Evolutionary conservation across 1,140 invertebrate genomes (phyloP).

Genomic region (Brachionus sp.): DNA sequence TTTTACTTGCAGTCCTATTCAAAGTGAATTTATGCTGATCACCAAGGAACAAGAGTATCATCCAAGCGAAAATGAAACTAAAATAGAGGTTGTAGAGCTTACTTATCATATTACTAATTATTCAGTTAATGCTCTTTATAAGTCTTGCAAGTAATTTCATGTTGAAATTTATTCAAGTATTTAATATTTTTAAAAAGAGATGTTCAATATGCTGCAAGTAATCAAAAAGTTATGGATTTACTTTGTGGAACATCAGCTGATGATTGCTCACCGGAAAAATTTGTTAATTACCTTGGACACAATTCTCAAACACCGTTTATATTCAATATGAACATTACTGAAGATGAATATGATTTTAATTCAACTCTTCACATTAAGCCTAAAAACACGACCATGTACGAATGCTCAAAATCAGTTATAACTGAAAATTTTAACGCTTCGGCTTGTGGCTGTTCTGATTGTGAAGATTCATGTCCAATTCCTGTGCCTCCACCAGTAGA

Average conservation of each 20-base stretch:
- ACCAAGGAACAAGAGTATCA: neutral
- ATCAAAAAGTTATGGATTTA: constrained; percentile 43
- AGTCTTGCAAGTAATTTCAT: constrained; percentile 32
- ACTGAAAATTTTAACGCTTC: neutral
- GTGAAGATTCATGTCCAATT: constrained; percentile 36
- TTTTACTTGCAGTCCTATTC: constrained; percentile 27
- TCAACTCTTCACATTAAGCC: neutral
- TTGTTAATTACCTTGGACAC: constrained; percentile 14
- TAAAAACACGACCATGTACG: constrained; percentile 18
- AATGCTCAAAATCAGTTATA: neutral
- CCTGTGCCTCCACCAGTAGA: neutral
- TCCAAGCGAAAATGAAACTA: neutral
- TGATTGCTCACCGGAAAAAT: neutral
- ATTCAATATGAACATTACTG: constrained; percentile 22
- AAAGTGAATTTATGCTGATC: constrained; percentile 22
- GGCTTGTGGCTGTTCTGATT: constrained; percentile 42
- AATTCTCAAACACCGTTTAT: constrained; percentile 43
- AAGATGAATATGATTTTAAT: constrained; percentile 4
- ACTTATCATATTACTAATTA: constrained; percentile 8
- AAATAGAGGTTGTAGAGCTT: neutral
- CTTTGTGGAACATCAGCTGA: constrained; percentile 42
- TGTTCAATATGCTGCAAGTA: constrained; percentile 40
- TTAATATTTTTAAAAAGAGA: neutral
- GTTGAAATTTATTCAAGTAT: neutral
- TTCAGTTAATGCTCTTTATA: constrained; percentile 5